Evolutionary conservation across 2,113 vertebrate genomes (phyloP).

Genomic region (Symphodus melops): DNA sequence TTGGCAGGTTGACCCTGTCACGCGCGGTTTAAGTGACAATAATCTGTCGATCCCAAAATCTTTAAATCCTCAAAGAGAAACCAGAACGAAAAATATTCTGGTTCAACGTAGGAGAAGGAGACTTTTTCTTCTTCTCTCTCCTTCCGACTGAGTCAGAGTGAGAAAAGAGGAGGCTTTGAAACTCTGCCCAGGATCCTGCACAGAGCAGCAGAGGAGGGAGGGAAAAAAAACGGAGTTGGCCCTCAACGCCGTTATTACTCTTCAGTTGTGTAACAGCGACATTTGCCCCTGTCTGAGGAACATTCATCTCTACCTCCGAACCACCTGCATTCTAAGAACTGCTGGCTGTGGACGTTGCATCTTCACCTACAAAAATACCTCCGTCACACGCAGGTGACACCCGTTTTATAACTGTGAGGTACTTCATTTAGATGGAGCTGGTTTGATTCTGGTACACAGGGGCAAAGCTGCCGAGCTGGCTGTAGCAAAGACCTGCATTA

Average conservation of each 20-base stretch:
- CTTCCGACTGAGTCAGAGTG: slow-evolving; percentile 60
- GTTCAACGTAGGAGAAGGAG: slow-evolving; percentile 55
- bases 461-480: slow-evolving; percentile 32
- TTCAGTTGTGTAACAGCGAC: slow-evolving; percentile 69
- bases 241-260: slow-evolving; percentile 64
- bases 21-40: slow-evolving; percentile 9
- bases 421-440: slow-evolving; percentile 19
- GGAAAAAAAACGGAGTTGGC: slow-evolving; percentile 37
- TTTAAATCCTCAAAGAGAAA: slow-evolving; percentile 36
- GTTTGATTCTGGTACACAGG: slow-evolving; percentile 19
- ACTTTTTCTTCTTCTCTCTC: slow-evolving; percentile 33
- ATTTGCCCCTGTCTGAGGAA: slow-evolving; percentile 65
- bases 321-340: slow-evolving; percentile 66
- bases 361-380: slow-evolving; percentile 50
- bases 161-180: slow-evolving; percentile 71
- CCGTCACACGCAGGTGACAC: slow-evolving; percentile 46
- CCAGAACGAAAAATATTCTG: slow-evolving; percentile 49
- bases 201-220: slow-evolving; percentile 40
- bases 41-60: slow-evolving; percentile 9
- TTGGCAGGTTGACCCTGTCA: neutral
- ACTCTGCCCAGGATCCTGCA: slow-evolving; percentile 65
- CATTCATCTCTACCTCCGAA: slow-evolving; percentile 64
- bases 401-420: slow-evolving; percentile 31
- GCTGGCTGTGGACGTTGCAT: slow-evolving; percentile 44
- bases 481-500: slow-evolving; percentile 34